Evolutionary conservation across 2,888 invertebrate species (phyloP), one percentile per base, ranked within the genome.

Genomic region (Amphipoea oculea): DNA sequence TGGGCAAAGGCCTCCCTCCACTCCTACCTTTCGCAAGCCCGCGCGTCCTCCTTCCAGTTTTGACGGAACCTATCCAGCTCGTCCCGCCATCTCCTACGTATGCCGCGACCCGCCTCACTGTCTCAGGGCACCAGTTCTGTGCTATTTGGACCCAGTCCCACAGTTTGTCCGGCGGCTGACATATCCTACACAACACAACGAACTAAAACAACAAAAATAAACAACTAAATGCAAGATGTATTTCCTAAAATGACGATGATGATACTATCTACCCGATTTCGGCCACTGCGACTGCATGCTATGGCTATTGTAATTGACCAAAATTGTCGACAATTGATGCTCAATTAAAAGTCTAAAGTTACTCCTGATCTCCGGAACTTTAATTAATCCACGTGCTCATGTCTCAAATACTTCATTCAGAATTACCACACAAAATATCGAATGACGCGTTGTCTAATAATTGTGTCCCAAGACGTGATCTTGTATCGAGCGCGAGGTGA

Each of bases 401-500:
- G 7, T 80, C 4, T 73, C n/a, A 42, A 81, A 7, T 11, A 20
- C 40, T 81, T 69, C 57, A 72, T 48, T 75, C 40, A 69, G 4
- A 60, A 67, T 51, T 42, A 42, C 36, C 14, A 12, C 3, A 42
- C 51, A 40, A 72, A 23, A 36, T 65, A 69, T 73, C 67, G 29
- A 68, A 60, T 63, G 14, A 67, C 60, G 29, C 42, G 23, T n/a
- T 57, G 17, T 54, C 17, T 70, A 69, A 72, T 71, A 66, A 81
- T 73, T 66, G 45, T 70, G 67, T 79, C 75, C 76, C 60, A 66
- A 62, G 72, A n/a, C n/a, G n/a, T 62, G 73, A 79, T 75, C 17
- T 78, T 78, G 66, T 60, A 36, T 17, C 57, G 51, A 73, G 40
- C 82, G 57, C 51, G 60, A 66, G 23, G 68, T 83, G 86, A 85